Conservation (phyloP, 2,888 invertebrate genomes). For the Pogonocherus hispidulus region DNA sequence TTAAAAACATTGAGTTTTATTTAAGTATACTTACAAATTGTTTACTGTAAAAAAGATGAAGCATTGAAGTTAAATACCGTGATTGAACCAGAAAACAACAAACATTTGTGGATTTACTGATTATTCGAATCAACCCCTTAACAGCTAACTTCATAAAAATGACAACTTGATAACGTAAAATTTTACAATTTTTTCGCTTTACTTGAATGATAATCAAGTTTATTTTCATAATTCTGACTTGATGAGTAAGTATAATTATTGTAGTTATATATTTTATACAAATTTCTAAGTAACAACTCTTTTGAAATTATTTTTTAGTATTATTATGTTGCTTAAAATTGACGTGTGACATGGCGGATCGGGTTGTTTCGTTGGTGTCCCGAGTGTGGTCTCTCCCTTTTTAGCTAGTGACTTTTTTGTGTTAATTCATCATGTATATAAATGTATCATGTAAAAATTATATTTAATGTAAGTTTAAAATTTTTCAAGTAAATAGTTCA, state of each 20-base stretch:
- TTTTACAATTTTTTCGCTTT: neutral
- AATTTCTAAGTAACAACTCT: neutral
- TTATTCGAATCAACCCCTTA: neutral
- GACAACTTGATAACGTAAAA: neutral
- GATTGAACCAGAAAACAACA: no score
- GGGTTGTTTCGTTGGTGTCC: slow-evolving; percentile 32
- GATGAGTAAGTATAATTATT: neutral
- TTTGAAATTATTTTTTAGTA: neutral
- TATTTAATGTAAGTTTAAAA: slow-evolving; percentile 58
- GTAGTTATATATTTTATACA: neutral
- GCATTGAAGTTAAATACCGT: no score
- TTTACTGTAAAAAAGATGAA: no score
- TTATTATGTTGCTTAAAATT: neutral
- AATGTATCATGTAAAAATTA: slow-evolving; percentile 68
- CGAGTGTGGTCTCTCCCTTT: slow-evolving; percentile 60
- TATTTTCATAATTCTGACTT: neutral
- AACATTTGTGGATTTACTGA: slow-evolving; percentile 4
- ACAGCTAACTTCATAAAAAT: neutral
- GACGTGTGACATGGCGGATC: slow-evolving; percentile 13
- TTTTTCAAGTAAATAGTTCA: neutral
- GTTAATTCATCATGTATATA: slow-evolving; percentile 71
- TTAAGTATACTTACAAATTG: no score
- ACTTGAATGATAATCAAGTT: neutral
- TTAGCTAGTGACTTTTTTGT: slow-evolving; percentile 68
- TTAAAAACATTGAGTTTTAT: no score